Evolutionary conservation across 2,113 vertebrate species (phyloP).

Genomic region (Corythoichthys intestinalis): DNA sequence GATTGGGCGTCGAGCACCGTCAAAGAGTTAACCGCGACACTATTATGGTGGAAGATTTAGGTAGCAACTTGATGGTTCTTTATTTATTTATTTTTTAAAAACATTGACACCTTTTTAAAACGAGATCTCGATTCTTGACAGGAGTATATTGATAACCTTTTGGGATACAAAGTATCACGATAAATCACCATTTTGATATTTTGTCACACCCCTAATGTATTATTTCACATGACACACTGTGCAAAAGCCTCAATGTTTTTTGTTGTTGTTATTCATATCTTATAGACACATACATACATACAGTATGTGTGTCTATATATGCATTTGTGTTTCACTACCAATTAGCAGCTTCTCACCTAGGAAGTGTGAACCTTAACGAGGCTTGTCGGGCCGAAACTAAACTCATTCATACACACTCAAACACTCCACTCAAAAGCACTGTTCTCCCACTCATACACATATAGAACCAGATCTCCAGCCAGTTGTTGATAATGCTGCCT

Average conservation of each 20-base stretch:
- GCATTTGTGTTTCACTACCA: conserved; percentile 45
- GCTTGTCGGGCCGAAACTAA: conserved; percentile 58
- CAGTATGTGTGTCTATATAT: conserved; percentile 17
- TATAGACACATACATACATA: neutral
- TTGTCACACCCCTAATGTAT: no score
- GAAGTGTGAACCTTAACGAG: conserved; percentile 50
- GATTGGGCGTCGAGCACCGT: no score
- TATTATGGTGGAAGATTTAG: no score
- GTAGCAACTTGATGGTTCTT: no score
- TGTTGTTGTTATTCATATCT: conserved; percentile 35
- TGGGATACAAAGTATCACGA: no score
- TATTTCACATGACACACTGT: conserved; percentile 27
- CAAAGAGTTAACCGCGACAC: no score
- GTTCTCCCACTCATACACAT: conserved; percentile 1
- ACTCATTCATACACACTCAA: conserved; percentile 26
- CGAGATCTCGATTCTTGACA: no score
- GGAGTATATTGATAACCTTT: no score
- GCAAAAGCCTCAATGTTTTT: conserved; percentile 37
- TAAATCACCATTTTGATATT: no score
- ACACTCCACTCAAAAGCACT: conserved; percentile 7
- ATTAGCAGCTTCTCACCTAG: conserved; percentile 67
- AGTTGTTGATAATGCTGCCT: conserved; percentile 51
- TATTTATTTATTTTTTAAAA: no score
- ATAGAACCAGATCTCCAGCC: conserved; percentile 33
- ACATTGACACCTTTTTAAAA: no score